phyloP scores from a whole-genome alignment of 2,888 invertebrate genomes.

The Pollenia amentaria region DNA sequence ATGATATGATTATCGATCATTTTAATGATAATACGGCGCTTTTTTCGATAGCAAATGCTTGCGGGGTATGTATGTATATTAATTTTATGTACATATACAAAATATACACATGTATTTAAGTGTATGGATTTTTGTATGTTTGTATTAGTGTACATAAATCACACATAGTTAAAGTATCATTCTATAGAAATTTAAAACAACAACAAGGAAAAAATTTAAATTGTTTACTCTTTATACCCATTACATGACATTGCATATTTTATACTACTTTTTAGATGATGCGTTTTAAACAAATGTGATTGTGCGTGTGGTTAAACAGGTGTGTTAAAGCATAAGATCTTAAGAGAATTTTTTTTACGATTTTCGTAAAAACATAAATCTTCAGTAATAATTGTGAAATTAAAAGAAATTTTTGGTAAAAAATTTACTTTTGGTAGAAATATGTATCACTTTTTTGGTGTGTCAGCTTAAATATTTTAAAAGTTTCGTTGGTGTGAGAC shows the following conservation, averaged over 20 bases:
- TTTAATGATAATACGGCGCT: too few species aligned
- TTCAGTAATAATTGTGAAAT: too few species aligned
- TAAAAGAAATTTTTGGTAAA: too few species aligned
- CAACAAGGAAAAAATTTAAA: conserved; percentile 10
- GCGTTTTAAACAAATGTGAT: background rate
- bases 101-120: background rate
- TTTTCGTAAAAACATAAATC: too few species aligned
- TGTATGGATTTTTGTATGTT: conserved; percentile 27
- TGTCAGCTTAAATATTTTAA: too few species aligned
- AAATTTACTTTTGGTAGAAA: too few species aligned
- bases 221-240: conserved; percentile 39
- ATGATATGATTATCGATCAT: too few species aligned
- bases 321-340: background rate
- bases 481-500: too few species aligned
- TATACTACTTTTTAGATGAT: background rate
- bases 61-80: background rate
- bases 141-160: background rate
- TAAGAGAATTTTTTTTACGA: background rate
- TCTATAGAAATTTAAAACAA: conserved; percentile 38
- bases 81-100: too few species aligned
- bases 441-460: too few species aligned
- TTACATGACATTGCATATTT: conserved; percentile 65
- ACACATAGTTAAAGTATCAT: conserved; percentile 34
- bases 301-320: background rate
- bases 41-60: too few species aligned